Evolutionary conservation across 1,140 invertebrate genomes (phyloP).

Genomic region (Hetaerina americana): DNA sequence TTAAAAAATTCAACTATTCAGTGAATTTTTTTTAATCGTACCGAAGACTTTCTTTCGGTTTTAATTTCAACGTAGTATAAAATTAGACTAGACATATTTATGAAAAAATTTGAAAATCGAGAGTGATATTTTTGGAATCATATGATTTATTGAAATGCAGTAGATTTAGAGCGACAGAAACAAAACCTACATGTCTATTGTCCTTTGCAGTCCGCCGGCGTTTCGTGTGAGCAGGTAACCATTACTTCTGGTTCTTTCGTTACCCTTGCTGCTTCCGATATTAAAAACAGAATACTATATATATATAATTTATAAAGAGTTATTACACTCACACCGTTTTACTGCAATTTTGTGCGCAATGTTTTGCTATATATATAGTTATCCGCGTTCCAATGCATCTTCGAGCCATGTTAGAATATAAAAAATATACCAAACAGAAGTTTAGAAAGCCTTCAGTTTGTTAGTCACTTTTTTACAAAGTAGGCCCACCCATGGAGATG

Average conservation of each 20-base stretch:
- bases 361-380: neutral
- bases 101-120: too few relatives aligned
- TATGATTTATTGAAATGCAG: neutral
- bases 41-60: neutral
- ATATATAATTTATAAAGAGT: neutral
- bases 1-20: neutral
- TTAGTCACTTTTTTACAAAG: neutral
- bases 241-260: neutral
- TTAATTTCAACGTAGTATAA: neutral
- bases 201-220: slow-evolving; percentile 3
- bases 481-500: neutral
- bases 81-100: neutral
- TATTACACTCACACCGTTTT: neutral
- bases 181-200: slow-evolving; percentile 3
- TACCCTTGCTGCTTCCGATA: neutral
- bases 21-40: neutral
- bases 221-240: slow-evolving; percentile 1
- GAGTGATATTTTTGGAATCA: neutral
- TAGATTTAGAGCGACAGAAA: neutral
- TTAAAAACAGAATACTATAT: neutral
- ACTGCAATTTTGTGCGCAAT: neutral
- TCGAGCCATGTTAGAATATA: neutral
- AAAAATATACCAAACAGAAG: slow-evolving; percentile 2
- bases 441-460: neutral
- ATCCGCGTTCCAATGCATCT: neutral